Conservation (phyloP, 2,113 vertebrate species). For the Callocephalon fimbriatum region DNA sequence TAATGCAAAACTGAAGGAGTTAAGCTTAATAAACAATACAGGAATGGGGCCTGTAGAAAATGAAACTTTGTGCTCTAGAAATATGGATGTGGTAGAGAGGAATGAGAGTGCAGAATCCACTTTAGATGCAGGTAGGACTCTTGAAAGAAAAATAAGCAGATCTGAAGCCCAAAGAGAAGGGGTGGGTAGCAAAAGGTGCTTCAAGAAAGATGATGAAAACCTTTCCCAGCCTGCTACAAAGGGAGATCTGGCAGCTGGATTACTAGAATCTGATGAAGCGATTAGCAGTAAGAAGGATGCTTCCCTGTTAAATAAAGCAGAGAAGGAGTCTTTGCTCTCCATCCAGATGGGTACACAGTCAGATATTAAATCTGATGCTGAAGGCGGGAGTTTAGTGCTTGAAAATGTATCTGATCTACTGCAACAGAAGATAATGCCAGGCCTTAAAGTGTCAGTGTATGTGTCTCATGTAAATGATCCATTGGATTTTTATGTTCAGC, state of each 20-base stretch:
- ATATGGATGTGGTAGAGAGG: not conserved
- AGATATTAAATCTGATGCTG: not conserved
- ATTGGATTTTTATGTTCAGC: constrained; percentile 88
- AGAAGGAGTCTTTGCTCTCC: not conserved
- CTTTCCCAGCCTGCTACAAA: not conserved
- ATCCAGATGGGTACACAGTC: not conserved
- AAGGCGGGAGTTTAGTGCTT: not conserved
- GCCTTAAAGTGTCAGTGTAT: constrained; percentile 80
- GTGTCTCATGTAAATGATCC: constrained; percentile 85
- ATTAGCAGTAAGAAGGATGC: not conserved
- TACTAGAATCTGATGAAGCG: not conserved
- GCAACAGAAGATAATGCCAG: constrained; percentile 72
- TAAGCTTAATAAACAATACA: constrained; percentile 48
- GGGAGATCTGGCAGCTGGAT: not conserved
- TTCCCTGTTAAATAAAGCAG: not conserved
- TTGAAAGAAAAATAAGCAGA: not conserved
- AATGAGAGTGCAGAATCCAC: not conserved
- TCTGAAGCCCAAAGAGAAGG: not conserved
- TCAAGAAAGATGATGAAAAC: not conserved
- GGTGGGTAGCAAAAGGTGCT: not conserved
- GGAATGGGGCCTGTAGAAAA: not conserved
- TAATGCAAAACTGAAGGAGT: constrained; percentile 83
- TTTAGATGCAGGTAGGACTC: not conserved
- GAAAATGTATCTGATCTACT: constrained; percentile 77
- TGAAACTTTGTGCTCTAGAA: not conserved